Conservation (phyloP, 2,888 invertebrate genomes). For the Acrocyrtus sp. region DNA sequence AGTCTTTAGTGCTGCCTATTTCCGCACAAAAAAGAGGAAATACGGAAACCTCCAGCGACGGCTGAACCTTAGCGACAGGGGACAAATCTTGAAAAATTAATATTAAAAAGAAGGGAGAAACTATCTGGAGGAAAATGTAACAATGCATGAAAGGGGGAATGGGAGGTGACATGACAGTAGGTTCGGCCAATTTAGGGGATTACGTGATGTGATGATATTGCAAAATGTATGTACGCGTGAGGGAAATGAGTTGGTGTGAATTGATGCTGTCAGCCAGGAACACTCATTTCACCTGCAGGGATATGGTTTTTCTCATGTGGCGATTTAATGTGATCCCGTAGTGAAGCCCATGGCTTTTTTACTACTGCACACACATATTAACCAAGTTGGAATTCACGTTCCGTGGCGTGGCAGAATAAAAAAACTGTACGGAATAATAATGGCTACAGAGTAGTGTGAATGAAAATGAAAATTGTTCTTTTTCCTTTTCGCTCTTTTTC, state of each 20-base stretch:
- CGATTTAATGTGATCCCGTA: constrained; percentile 50
- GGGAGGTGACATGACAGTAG: constrained; percentile 10
- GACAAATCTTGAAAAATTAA: too few species aligned
- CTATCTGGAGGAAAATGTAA: not conserved
- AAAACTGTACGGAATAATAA: constrained; percentile 15
- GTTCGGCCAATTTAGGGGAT: constrained; percentile 43
- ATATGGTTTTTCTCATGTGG: constrained; percentile 43
- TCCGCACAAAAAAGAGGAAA: too few species aligned
- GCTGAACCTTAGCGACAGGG: too few species aligned
- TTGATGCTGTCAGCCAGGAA: constrained; percentile 41
- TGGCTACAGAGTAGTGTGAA: constrained; percentile 9
- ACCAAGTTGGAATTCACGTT: too few species aligned
- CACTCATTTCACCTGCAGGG: constrained; percentile 45
- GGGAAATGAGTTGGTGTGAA: constrained; percentile 43
- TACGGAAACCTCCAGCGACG: too few species aligned
- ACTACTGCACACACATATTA: too few species aligned
- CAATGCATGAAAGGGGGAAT: constrained; percentile 9
- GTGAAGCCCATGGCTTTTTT: constrained; percentile 34
- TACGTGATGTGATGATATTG: constrained; percentile 40
- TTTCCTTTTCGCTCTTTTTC: not conserved
- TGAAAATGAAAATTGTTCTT: constrained; percentile 14
- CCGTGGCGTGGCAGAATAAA: too few species aligned
- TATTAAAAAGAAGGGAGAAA: too few species aligned
- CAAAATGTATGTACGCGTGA: constrained; percentile 22
- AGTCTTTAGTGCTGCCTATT: too few species aligned